A percentile compares a stretch with the other conserved stretches of the same genome.
phyloP scores from a whole-genome alignment of 2,797 vertebrate genomes.

The Hippoglossus hippoglossus region DNA sequence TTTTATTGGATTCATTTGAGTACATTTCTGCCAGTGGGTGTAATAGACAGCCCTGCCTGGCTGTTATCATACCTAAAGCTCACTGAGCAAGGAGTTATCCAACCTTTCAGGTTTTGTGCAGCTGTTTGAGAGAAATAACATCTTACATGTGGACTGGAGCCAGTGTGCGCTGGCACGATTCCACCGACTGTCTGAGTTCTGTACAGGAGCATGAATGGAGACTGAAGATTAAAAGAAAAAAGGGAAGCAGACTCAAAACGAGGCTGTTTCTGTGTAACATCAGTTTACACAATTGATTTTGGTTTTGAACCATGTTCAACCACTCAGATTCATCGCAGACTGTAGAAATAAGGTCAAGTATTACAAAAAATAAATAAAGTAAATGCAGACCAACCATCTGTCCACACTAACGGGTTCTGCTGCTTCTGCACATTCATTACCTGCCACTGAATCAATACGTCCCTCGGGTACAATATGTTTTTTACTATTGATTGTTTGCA shows the following conservation, averaged over 20 bases:
- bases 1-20: neutral
- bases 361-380: neutral
- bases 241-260: too few relatives aligned
- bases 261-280: too few relatives aligned
- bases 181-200: neutral
- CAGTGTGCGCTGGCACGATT: neutral
- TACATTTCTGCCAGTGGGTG: neutral
- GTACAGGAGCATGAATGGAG: neutral
- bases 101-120: slow-evolving; percentile 7
- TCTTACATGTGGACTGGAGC: slow-evolving; percentile 1
- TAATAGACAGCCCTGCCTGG: neutral
- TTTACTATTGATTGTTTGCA: slow-evolving; percentile 28
- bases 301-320: neutral
- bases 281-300: neutral
- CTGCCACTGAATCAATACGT: slow-evolving; percentile 39
- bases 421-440: neutral
- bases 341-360: neutral
- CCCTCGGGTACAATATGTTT: slow-evolving; percentile 20
- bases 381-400: neutral
- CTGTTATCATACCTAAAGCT: neutral
- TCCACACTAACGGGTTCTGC: neutral
- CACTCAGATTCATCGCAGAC: neutral
- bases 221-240: too few relatives aligned
- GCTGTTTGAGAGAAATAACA: neutral
- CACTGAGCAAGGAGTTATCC: neutral